Conservation (phyloP, 2,797 vertebrate genomes). For the Otolemur crassicaudatus region DNA sequence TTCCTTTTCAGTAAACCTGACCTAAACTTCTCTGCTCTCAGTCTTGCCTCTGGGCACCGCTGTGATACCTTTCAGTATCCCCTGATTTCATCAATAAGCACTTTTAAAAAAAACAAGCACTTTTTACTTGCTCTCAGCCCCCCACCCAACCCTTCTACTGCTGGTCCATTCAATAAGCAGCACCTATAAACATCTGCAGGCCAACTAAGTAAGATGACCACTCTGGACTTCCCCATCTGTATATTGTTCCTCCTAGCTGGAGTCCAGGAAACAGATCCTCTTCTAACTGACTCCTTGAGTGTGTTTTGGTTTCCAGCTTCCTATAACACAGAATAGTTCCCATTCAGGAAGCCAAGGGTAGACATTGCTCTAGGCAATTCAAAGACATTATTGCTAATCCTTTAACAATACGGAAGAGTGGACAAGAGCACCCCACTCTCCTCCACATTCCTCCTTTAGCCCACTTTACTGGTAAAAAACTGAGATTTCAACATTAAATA, state of each 20-base stretch:
- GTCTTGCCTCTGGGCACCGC: too few relatives aligned
- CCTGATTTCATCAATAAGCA: not conserved
- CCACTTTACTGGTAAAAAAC: slow-evolving; percentile 2
- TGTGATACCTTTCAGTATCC: too few relatives aligned
- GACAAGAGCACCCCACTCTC: not conserved
- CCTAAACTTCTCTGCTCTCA: too few relatives aligned
- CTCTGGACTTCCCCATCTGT: not conserved
- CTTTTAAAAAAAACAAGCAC: not conserved
- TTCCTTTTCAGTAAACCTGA: too few relatives aligned
- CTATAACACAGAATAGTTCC: not conserved
- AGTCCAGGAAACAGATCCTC: slow-evolving; percentile 6
- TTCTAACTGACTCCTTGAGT: not conserved
- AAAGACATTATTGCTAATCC: slow-evolving; percentile 28
- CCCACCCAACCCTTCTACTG: not conserved
- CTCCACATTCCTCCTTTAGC: too few relatives aligned
- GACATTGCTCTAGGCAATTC: not conserved
- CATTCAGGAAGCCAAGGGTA: slow-evolving; percentile 13
- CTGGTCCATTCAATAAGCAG: not conserved
- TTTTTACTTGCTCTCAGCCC: not conserved
- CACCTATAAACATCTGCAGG: not conserved
- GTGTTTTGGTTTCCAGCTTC: slow-evolving; percentile 51
- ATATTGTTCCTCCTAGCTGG: not conserved
- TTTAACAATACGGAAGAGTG: slow-evolving; percentile 14
- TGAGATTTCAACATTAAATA: not conserved
- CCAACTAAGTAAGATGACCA: not conserved